Percentiles rank a stretch among this genome's conserved stretches.
These are phyloP conservation scores for Drosophila nigricruria DNA, from an alignment of 2,888 invertebrate genomes.

Conservation along the genomic window DNA sequence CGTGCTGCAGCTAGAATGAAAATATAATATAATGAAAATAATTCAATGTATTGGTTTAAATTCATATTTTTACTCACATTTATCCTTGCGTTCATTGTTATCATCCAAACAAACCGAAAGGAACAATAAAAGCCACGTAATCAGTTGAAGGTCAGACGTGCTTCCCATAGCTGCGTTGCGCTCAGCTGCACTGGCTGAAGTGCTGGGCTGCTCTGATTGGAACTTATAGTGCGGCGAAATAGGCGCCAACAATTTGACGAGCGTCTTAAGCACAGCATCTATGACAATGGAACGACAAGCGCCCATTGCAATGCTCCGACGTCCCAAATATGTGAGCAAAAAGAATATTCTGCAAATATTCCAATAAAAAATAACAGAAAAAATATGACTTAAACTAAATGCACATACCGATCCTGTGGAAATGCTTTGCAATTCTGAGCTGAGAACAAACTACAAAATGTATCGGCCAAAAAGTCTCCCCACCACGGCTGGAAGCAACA, in stretches of 20 bases:
- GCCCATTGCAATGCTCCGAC: slow-evolving; percentile 89
- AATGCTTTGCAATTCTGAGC: slow-evolving; percentile 92
- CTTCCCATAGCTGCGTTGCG: slow-evolving; percentile 78
- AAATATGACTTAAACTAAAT: background rate
- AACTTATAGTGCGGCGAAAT: slow-evolving; percentile 85
- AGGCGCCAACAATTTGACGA: slow-evolving; percentile 87
- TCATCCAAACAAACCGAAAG: slow-evolving; percentile 90
- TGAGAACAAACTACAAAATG: slow-evolving; percentile 91
- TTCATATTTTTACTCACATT: slow-evolving; percentile 74
- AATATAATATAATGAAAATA: background rate
- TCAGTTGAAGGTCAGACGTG: slow-evolving; percentile 88
- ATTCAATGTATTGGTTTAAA: background rate
- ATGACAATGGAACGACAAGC: slow-evolving; percentile 88
- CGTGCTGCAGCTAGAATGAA: slow-evolving; percentile 86
- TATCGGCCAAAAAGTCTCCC: slow-evolving; percentile 95
- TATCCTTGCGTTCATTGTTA: slow-evolving; percentile 84
- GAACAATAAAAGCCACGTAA: slow-evolving; percentile 92
- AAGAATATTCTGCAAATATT: slow-evolving; percentile 91
- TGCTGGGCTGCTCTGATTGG: slow-evolving; percentile 70
- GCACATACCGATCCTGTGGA: slow-evolving; percentile 92
- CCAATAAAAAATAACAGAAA: background rate
- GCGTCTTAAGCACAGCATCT: slow-evolving; percentile 88
- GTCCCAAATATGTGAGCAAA: slow-evolving; percentile 93
- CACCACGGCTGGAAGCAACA: slow-evolving; percentile 92
- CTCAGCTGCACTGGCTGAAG: slow-evolving; percentile 84